Conservation (phyloP, 2,113 vertebrate species). For the Spea bombifrons region DNA sequence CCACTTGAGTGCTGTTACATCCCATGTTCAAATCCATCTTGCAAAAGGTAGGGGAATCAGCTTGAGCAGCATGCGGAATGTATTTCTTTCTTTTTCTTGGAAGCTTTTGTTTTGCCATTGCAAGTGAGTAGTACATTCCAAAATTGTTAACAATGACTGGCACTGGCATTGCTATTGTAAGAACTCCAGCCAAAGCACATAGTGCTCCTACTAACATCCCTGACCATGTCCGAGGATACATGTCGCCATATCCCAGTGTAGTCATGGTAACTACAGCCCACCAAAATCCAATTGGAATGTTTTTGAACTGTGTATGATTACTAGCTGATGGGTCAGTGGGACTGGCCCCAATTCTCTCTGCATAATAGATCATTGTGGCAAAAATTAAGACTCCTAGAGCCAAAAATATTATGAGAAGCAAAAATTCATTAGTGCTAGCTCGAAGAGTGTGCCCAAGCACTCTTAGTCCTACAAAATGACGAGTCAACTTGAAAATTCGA, state of each 20-base stretch:
- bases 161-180: conserved; percentile 97
- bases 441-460: conserved; percentile 93
- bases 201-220: conserved; percentile 95
- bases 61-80: conserved; percentile 85
- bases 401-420: conserved; percentile 96
- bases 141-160: conserved; percentile 99
- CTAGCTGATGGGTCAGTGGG: conserved; percentile 88
- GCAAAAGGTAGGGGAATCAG: conserved; percentile 85
- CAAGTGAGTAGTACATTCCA: conserved; percentile 98
- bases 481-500: conserved; percentile 96
- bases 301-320: conserved; percentile 92
- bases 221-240: conserved; percentile 97
- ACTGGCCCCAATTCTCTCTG: conserved; percentile 88
- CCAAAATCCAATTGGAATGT: conserved; percentile 98
- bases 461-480: conserved; percentile 92
- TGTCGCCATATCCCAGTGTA: conserved; percentile 93
- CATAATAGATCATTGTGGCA: conserved; percentile 99
- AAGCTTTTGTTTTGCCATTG: conserved; percentile 98
- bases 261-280: conserved; percentile 99
- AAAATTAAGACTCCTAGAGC: conserved; percentile 95
- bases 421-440: conserved; percentile 94
- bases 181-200: conserved; percentile 88
- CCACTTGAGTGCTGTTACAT: conserved; percentile 90
- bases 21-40: conserved; percentile 87
- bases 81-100: conserved; percentile 96